Percentiles rank a stretch among this genome's conserved stretches.
Evolutionary conservation across 2,797 vertebrate species (phyloP).

Genomic region (Parauchenoglanis punctatus): DNA sequence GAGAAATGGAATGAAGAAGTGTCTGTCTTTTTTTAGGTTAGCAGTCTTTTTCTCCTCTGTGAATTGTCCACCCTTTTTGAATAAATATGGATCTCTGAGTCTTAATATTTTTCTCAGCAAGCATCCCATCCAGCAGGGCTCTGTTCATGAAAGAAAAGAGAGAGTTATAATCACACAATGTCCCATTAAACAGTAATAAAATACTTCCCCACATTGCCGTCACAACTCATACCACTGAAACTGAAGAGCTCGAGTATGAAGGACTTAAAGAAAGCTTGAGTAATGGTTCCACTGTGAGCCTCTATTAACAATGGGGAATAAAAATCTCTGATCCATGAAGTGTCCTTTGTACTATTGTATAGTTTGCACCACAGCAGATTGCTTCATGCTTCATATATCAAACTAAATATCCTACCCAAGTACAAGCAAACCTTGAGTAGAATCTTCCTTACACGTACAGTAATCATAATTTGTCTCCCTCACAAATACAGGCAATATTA

Average conservation of each 20-base stretch:
- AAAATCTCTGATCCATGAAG: constrained; percentile 27
- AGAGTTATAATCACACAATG: constrained; percentile 4
- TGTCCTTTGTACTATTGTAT: constrained; percentile 30
- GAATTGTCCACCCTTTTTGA: constrained; percentile 18
- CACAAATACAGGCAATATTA: background rate
- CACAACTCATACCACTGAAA: background rate
- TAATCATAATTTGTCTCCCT: background rate
- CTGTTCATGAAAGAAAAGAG: constrained; percentile 20
- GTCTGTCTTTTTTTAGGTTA: background rate
- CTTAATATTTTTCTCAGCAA: constrained; percentile 34
- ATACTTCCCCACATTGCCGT: background rate
- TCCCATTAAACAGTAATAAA: constrained; percentile 1
- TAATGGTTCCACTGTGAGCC: constrained; percentile 16
- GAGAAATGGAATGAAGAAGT: constrained; percentile 24
- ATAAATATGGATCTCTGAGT: constrained; percentile 27
- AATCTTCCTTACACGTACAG: background rate
- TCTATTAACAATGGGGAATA: background rate
- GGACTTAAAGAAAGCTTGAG: constrained; percentile 25
- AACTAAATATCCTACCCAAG: background rate
- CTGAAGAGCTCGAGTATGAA: constrained; percentile 7
- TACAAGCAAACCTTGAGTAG: background rate
- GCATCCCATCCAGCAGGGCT: constrained; percentile 46
- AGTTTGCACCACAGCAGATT: background rate
- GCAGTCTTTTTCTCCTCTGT: constrained; percentile 16
- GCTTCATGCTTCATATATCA: background rate